These are phyloP conservation scores for Clusia tigrina DNA, from an alignment of 2,888 invertebrate genomes.

Conservation along the genomic window DNA sequence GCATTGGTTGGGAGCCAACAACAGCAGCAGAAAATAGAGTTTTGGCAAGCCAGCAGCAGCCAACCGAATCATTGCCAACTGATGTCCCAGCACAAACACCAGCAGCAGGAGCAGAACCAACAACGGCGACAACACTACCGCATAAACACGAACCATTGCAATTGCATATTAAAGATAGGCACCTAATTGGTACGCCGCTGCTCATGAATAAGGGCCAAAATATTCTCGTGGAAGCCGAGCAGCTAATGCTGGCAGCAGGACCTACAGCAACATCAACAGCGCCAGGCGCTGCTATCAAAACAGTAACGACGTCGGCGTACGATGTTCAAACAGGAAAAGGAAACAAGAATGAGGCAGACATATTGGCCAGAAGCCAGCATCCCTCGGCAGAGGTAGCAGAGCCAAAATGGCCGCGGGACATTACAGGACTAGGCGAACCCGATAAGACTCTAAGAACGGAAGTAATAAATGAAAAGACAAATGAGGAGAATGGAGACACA, in stretches of 20 bases:
- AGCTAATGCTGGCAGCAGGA: conserved; percentile 40
- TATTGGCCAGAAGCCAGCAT: conserved; percentile 44
- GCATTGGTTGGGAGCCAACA: background rate
- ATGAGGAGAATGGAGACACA: conserved; percentile 39
- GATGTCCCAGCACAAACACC: conserved; percentile 3
- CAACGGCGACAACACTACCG: conserved; percentile 23
- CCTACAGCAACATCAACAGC: conserved; percentile 29
- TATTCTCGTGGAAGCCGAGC: conserved; percentile 56
- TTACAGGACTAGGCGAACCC: conserved; percentile 16
- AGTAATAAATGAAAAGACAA: conserved; percentile 44
- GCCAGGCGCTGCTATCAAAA: conserved; percentile 20
- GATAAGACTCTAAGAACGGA: conserved; percentile 35
- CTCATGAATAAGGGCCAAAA: conserved; percentile 61
- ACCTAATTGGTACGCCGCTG: conserved; percentile 62
- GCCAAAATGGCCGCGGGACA: conserved; percentile 5
- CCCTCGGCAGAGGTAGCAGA: conserved; percentile 11
- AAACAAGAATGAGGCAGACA: conserved; percentile 37
- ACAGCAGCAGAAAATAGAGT: conserved; percentile 1
- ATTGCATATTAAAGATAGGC: conserved; percentile 58
- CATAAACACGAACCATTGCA: conserved; percentile 54
- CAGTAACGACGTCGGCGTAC: conserved; percentile 9
- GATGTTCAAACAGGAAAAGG: conserved; percentile 31
- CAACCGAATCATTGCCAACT: conserved; percentile 6
- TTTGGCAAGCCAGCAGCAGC: conserved; percentile 21
- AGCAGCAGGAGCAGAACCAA: conserved; percentile 22